Conservation (phyloP, 2,113 vertebrate genomes). For the Tautogolabrus adspersus region DNA sequence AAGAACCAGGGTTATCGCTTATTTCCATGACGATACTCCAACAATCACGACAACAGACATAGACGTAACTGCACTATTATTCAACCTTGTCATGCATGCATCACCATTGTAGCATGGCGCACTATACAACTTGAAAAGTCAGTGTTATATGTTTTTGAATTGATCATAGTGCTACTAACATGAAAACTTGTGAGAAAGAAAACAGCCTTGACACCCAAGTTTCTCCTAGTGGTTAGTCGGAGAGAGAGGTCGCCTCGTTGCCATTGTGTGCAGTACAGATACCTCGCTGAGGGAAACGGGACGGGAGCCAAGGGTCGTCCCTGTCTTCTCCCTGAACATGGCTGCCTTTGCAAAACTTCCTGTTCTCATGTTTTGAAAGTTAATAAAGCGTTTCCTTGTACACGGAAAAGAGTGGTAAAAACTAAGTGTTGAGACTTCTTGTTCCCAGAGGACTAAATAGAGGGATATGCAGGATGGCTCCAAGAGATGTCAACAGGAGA, state of each 20-base stretch:
- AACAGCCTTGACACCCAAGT: neutral
- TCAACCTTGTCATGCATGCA: neutral
- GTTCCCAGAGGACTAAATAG: neutral
- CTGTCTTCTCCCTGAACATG: constrained; percentile 33
- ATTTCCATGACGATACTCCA: neutral
- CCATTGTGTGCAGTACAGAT: constrained; percentile 42
- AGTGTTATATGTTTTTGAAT: neutral
- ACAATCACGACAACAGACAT: neutral
- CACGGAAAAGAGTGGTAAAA: constrained; percentile 12
- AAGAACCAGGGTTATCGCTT: neutral
- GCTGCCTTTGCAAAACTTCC: constrained; percentile 62
- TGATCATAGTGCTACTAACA: constrained; percentile 5
- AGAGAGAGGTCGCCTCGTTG: constrained; percentile 33
- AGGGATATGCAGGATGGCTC: neutral
- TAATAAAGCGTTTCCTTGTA: constrained; percentile 33
- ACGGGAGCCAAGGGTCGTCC: constrained; percentile 65
- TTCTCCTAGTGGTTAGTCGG: neutral
- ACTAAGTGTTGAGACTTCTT: constrained; percentile 1
- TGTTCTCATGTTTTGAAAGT: constrained; percentile 59
- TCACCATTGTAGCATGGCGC: neutral
- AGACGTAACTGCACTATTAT: neutral
- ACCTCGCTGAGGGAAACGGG: constrained; percentile 59
- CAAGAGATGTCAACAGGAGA: constrained; percentile 3
- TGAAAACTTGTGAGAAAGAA: neutral
- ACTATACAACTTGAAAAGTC: neutral